Percentiles rank a stretch among this genome's conserved stretches.
Conservation (phyloP, 2,888 invertebrate species). For the Siphonodentalium dalli region DNA sequence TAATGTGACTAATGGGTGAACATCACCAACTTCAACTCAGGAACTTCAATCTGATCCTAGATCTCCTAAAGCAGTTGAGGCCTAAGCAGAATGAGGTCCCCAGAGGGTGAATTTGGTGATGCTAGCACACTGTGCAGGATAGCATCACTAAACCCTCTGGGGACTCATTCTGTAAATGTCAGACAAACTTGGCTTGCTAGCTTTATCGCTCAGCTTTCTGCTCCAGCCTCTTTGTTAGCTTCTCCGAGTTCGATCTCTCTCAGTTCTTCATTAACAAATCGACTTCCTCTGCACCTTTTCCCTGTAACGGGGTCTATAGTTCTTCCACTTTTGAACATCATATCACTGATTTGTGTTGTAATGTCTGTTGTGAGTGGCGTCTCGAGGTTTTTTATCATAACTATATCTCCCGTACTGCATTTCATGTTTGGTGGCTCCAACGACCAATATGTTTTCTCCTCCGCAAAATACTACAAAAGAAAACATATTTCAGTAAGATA, state of each 20-base stretch:
- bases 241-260: slow-evolving; percentile 16
- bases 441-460: slow-evolving; percentile 38
- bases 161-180: too few species aligned
- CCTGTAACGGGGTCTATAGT: slow-evolving; percentile 56
- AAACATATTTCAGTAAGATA: too few species aligned
- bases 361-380: slow-evolving; percentile 31
- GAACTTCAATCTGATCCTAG: too few species aligned
- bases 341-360: slow-evolving; percentile 37
- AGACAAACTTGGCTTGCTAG: too few species aligned
- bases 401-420: slow-evolving; percentile 40
- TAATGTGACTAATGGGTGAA: too few species aligned
- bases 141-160: too few species aligned
- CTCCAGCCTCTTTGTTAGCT: neutral
- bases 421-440: slow-evolving; percentile 26
- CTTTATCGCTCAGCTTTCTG: too few species aligned
- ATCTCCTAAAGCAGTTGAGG: too few species aligned
- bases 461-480: slow-evolving; percentile 49
- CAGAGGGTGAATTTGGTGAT: too few species aligned
- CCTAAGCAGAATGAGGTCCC: too few species aligned
- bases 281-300: slow-evolving; percentile 41
- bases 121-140: too few species aligned
- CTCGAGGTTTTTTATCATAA: slow-evolving; percentile 34
- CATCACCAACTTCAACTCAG: too few species aligned
- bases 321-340: slow-evolving; percentile 45
- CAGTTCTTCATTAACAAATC: slow-evolving; percentile 43